These are phyloP conservation scores for Lepilemur ruficaudatus DNA, from an alignment of 2,797 vertebrate genomes.

Conservation along the genomic window DNA sequence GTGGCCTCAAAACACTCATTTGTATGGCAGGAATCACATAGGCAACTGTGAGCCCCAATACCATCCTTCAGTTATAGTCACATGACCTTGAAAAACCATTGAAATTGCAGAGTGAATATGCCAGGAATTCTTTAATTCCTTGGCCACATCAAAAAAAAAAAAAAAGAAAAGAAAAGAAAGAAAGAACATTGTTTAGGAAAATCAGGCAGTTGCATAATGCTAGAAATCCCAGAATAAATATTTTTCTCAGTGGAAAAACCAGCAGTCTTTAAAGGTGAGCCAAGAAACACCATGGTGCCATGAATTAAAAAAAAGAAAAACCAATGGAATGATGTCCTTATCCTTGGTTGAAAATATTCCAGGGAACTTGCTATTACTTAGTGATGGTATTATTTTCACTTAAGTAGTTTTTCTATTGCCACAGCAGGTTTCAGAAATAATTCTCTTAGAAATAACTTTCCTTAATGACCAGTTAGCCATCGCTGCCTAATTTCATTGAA, in stretches of 20 bases:
- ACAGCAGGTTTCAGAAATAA: slow-evolving; percentile 27
- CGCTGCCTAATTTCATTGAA: slow-evolving; percentile 39
- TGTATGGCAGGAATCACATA: slow-evolving; percentile 53
- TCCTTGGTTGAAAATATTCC: slow-evolving; percentile 57
- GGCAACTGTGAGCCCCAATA: slow-evolving; percentile 29
- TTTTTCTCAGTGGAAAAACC: slow-evolving; percentile 73
- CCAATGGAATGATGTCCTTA: slow-evolving; percentile 56
- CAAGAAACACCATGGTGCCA: slow-evolving; percentile 64
- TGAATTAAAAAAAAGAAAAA: slow-evolving; percentile 32
- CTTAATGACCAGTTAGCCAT: neutral
- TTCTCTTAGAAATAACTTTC: slow-evolving; percentile 45
- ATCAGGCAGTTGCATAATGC: slow-evolving; percentile 64
- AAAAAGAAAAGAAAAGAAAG: slow-evolving; percentile 44
- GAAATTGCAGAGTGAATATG: slow-evolving; percentile 20
- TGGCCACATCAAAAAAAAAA: slow-evolving; percentile 56
- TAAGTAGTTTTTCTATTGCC: slow-evolving; percentile 34
- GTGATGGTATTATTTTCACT: slow-evolving; percentile 34
- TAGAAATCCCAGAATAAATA: slow-evolving; percentile 70
- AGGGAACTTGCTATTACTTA: slow-evolving; percentile 50
- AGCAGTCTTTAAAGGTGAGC: slow-evolving; percentile 59
- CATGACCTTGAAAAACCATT: slow-evolving; percentile 55
- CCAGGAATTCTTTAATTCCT: slow-evolving; percentile 64
- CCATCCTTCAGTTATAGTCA: slow-evolving; percentile 43
- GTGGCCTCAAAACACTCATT: slow-evolving; percentile 42
- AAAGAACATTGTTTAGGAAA: slow-evolving; percentile 78